These are phyloP conservation scores for Knipowitschia caucasica DNA, from an alignment of 2,797 vertebrate genomes.

Conservation along the genomic window DNA sequence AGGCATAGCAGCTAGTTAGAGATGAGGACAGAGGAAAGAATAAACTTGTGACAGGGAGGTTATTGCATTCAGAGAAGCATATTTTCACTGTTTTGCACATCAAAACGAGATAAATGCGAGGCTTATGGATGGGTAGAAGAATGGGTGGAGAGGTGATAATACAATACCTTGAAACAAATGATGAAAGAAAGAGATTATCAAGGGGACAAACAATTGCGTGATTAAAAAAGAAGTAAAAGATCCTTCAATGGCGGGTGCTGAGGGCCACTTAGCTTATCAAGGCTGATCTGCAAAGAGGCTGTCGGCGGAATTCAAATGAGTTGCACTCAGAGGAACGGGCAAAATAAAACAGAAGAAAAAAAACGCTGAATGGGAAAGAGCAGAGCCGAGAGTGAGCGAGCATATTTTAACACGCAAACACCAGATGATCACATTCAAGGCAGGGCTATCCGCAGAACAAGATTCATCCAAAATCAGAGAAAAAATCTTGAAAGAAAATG, in stretches of 20 bases:
- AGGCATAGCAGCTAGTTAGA: constrained; percentile 79
- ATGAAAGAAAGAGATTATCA: constrained; percentile 37
- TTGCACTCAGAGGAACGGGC: constrained; percentile 44
- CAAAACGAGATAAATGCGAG: constrained; percentile 49
- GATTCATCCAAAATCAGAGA: no score
- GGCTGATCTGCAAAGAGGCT: constrained; percentile 58
- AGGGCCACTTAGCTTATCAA: constrained; percentile 68
- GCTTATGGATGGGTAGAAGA: neutral
- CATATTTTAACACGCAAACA: constrained; percentile 49
- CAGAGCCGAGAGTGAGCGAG: constrained; percentile 29
- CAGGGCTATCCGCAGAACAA: constrained; percentile 46
- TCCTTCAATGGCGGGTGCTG: constrained; percentile 58
- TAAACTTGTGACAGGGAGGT: constrained; percentile 53
- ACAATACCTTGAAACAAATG: constrained; percentile 37
- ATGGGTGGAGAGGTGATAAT: constrained; percentile 1
- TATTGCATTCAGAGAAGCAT: constrained; percentile 29
- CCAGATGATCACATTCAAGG: constrained; percentile 40
- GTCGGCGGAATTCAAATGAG: constrained; percentile 67
- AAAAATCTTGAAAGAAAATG: no score
- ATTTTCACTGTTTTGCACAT: constrained; percentile 47
- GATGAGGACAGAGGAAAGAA: constrained; percentile 46
- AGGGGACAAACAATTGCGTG: constrained; percentile 47
- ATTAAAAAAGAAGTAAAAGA: constrained; percentile 56
- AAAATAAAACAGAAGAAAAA: constrained; percentile 55
- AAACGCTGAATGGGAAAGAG: constrained; percentile 29